phyloP scores from a whole-genome alignment of 1,140 invertebrate genomes.

The Drosophila ohnishii region DNA sequence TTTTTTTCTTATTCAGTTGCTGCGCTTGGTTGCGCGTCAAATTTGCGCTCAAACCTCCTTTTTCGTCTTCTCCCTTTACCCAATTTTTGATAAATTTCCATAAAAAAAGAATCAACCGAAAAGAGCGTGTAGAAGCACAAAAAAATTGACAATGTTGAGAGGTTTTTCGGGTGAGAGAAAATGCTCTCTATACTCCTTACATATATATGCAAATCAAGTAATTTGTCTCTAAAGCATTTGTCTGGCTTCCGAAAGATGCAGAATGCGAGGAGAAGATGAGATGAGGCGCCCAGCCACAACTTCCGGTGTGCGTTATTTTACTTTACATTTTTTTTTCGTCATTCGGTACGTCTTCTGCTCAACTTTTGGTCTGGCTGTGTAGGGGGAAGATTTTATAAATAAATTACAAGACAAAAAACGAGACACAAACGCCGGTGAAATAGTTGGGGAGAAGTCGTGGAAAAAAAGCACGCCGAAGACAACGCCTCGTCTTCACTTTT shows the following conservation, averaged over 20 bases:
- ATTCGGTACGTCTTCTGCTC: slow-evolving; percentile 46
- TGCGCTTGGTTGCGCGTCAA: slow-evolving; percentile 69
- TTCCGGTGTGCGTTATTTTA: slow-evolving; percentile 72
- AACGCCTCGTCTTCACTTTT: slow-evolving; percentile 52
- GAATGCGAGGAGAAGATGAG: slow-evolving; percentile 20
- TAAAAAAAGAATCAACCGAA: slow-evolving; percentile 62
- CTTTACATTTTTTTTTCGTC: slow-evolving; percentile 4
- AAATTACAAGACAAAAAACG: slow-evolving; percentile 61
- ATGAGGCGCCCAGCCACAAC: slow-evolving; percentile 68
- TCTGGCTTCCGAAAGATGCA: slow-evolving; percentile 49
- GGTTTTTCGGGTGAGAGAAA: slow-evolving; percentile 55
- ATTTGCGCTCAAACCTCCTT: slow-evolving; percentile 54
- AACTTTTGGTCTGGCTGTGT: slow-evolving; percentile 46
- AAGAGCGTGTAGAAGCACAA: slow-evolving; percentile 39
- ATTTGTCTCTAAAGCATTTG: slow-evolving; percentile 71
- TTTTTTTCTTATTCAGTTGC: slow-evolving; percentile 43
- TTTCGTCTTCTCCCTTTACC: background rate
- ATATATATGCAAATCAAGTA: slow-evolving; percentile 75
- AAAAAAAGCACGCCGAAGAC: slow-evolving; percentile 22
- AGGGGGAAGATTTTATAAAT: slow-evolving; percentile 77
- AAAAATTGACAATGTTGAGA: slow-evolving; percentile 75
- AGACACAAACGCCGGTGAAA: slow-evolving; percentile 38
- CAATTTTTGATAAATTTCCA: slow-evolving; percentile 69
- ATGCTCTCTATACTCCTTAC: slow-evolving; percentile 21
- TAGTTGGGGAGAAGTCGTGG: slow-evolving; percentile 41